Conservation (phyloP, 1,140 invertebrate species). For the Atopsyche davidsoni region DNA sequence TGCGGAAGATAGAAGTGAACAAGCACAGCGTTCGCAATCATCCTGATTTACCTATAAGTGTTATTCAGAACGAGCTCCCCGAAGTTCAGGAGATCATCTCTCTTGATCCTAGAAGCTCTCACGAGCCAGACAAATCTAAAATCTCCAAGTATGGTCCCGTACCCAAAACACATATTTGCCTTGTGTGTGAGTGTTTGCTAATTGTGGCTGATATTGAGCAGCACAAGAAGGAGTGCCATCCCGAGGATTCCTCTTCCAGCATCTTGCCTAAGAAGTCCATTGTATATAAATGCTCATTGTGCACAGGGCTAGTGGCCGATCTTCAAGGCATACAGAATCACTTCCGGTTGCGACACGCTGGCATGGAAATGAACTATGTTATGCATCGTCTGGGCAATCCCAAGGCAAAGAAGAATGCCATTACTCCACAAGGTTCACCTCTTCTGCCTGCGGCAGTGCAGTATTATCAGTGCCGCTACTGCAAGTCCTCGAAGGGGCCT, state of each 20-base stretch:
- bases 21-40: constrained; percentile 3
- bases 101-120: neutral
- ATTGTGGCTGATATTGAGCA: neutral
- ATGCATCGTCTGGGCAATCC: constrained; percentile 16
- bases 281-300: constrained; percentile 14
- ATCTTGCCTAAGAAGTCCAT: constrained; percentile 10
- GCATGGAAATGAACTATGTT: constrained; percentile 9
- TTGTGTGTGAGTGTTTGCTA: constrained; percentile 11
- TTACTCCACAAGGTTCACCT: too few relatives aligned
- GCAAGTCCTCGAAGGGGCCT: too few relatives aligned
- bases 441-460: too few relatives aligned
- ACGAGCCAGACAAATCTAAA: neutral
- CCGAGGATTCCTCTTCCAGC: neutral
- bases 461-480: too few relatives aligned
- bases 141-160: neutral
- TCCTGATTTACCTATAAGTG: neutral
- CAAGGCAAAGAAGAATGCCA: constrained; percentile 8
- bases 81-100: constrained; percentile 5
- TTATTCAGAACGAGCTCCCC: constrained; percentile 11
- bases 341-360: constrained; percentile 1
- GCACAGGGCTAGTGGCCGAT: constrained; percentile 4
- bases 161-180: constrained; percentile 9
- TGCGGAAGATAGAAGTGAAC: constrained; percentile 4
- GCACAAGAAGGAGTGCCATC: constrained; percentile 5
- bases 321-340: constrained; percentile 2